A percentile compares a stretch with the other conserved stretches of the same genome.
These are phyloP conservation scores for Rhodinocichla rosea DNA, from an alignment of 2,113 vertebrate species.

Conservation along the genomic window DNA sequence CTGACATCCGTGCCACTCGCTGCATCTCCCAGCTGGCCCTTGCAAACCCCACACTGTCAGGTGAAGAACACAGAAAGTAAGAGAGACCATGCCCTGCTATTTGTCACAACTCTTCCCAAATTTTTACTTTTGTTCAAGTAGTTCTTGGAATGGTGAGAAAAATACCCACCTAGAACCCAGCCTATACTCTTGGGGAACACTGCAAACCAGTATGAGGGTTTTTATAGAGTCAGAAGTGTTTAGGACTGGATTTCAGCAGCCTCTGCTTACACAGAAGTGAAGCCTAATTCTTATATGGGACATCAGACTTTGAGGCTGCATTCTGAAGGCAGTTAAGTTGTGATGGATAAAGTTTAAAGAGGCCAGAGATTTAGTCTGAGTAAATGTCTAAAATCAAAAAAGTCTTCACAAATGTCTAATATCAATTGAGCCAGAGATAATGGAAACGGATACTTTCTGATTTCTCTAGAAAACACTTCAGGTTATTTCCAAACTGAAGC, in stretches of 20 bases:
- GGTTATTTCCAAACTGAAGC: neutral
- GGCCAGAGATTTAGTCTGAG: neutral
- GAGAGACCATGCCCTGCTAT: neutral
- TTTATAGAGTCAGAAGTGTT: neutral
- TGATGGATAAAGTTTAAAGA: neutral
- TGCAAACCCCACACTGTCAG: slow-evolving; percentile 91
- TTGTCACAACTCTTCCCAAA: neutral
- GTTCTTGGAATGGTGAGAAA: neutral
- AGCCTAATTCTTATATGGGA: neutral
- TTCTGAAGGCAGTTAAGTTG: neutral
- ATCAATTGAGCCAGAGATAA: neutral
- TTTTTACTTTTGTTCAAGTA: neutral
- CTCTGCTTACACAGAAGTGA: neutral
- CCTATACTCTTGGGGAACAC: neutral
- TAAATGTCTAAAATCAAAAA: neutral
- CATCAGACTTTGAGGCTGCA: neutral
- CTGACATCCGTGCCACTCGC: slow-evolving; percentile 92
- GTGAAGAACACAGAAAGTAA: neutral
- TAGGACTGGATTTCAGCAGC: neutral
- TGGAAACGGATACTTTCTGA: neutral
- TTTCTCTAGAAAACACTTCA: neutral
- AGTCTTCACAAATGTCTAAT: neutral
- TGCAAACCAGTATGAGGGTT: neutral
- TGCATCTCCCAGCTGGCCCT: slow-evolving; percentile 91
- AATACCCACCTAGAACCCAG: neutral